Conservation (phyloP, 2,888 invertebrate species). For the Rhagonycha fulva region DNA sequence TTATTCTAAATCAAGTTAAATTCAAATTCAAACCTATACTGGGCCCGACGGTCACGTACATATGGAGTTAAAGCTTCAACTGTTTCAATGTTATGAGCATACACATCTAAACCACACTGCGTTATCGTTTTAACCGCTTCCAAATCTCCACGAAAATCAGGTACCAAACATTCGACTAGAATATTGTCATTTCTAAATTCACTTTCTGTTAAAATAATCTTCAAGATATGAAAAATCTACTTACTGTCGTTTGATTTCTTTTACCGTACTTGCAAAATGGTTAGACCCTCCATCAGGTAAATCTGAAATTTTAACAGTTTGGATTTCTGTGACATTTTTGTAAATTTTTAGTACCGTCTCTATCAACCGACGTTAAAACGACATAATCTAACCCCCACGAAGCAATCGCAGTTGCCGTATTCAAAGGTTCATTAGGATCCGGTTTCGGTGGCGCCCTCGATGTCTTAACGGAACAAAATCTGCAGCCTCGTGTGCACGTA, state of each 20-base stretch:
- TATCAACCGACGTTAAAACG: constrained; percentile 96
- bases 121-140: constrained; percentile 77
- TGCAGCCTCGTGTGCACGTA: constrained; percentile 96
- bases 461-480: constrained; percentile 99
- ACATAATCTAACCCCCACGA: constrained; percentile 97
- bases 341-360: constrained; percentile 78
- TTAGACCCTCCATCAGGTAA: constrained; percentile 90
- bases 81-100: constrained; percentile 98
- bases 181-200: constrained; percentile 76
- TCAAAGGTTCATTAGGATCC: constrained; percentile 86
- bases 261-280: constrained; percentile 92
- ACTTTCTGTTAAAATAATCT: constrained; percentile 2
- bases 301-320: constrained; percentile 61
- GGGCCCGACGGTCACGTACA: constrained; percentile 92
- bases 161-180: constrained; percentile 94
- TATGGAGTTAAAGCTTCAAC: constrained; percentile 88
- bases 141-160: constrained; percentile 89
- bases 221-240: constrained; percentile 37
- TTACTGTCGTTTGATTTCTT: constrained; percentile 80
- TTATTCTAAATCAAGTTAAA: not conserved
- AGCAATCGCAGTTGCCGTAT: constrained; percentile 90
- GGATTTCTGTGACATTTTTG: not conserved
- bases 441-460: constrained; percentile 85
- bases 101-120: constrained; percentile 88
- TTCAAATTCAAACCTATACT: constrained; percentile 64